Evolutionary conservation across 1,140 invertebrate genomes (phyloP), one percentile per base, ranked within the genome.

Genomic region (Andricus grossulariae): DNA sequence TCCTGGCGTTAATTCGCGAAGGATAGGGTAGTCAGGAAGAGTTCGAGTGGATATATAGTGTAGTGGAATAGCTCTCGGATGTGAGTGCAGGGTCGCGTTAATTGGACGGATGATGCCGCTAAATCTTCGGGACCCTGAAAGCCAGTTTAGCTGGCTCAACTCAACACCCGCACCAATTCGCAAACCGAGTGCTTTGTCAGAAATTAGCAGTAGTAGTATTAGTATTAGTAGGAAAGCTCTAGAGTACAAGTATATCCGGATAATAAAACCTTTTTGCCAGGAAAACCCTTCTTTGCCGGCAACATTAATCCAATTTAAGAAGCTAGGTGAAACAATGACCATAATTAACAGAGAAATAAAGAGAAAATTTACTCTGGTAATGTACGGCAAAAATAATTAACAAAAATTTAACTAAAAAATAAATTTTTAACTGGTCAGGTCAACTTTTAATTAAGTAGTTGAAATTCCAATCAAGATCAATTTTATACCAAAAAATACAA

Each of bases 71-170:
- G 21, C 25, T 66, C 57, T 66, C 11, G 25, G 25, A 32, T 32
- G 25, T 66, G 12, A 72, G 4, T 25, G 39, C 54, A 77, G 55
- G 78, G 66, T 77, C 50, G 75, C 82, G 82, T 84, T 84, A 84
- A 84, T 84, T 83, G 83, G 74, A 83, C 83, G 80, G 81, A 84
- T 81, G 82, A 84, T 83, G 73, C 82, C 75, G 79, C 75, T 81
- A 84, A 84, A 84, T 80, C 83, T 80, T 21, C 71, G 72, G 81
- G 66, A 79, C 51, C 77, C 75, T 21, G 71, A 75, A 79, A 79
- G 73, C 60, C 32, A 32, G 72, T 21, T 57, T 25, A 19, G 18
- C 21, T 51, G 78, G 25, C 25, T 32, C 25, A 73, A 76, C 39
- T 73, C 49, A 75, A 49, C 57, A 66, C 57, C 57, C 57, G 25